Conservation (phyloP, 2,797 vertebrate species). For the Microctenopoma steveboyesi region DNA sequence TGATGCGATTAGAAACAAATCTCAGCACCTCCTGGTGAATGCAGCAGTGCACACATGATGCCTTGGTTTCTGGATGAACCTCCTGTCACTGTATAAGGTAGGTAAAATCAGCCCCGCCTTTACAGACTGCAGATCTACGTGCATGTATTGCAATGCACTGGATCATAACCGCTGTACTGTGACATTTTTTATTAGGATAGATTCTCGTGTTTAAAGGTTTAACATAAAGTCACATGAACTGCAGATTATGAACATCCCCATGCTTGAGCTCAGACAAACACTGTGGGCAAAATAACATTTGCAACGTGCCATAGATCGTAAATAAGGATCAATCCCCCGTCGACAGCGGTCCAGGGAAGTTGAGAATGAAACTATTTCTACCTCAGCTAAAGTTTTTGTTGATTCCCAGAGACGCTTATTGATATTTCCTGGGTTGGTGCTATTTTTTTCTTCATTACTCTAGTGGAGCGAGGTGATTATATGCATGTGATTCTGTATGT, state of each 20-base stretch:
- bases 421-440: constrained; percentile 66
- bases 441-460: constrained; percentile 53
- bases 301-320: constrained; percentile 27
- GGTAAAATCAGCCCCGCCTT: too few relatives aligned
- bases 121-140: too few relatives aligned
- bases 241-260: not conserved
- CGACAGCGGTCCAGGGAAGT: constrained; percentile 13
- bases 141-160: too few relatives aligned
- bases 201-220: not conserved
- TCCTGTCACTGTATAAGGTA: too few relatives aligned
- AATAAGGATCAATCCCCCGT: constrained; percentile 42
- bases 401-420: constrained; percentile 62
- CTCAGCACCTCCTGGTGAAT: too few relatives aligned
- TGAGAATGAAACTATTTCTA: constrained; percentile 48
- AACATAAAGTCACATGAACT: constrained; percentile 4
- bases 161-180: too few relatives aligned
- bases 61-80: too few relatives aligned
- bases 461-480: constrained; percentile 48
- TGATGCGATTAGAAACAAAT: too few relatives aligned
- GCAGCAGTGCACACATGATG: too few relatives aligned
- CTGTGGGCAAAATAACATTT: constrained; percentile 32
- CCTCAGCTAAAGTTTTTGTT: constrained; percentile 40
- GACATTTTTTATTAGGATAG: too few relatives aligned
- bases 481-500: constrained; percentile 51
- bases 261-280: constrained; percentile 9